phyloP scores from a whole-genome alignment of 2,888 invertebrate genomes.

The Drosophila nr. perissopoda region DNA sequence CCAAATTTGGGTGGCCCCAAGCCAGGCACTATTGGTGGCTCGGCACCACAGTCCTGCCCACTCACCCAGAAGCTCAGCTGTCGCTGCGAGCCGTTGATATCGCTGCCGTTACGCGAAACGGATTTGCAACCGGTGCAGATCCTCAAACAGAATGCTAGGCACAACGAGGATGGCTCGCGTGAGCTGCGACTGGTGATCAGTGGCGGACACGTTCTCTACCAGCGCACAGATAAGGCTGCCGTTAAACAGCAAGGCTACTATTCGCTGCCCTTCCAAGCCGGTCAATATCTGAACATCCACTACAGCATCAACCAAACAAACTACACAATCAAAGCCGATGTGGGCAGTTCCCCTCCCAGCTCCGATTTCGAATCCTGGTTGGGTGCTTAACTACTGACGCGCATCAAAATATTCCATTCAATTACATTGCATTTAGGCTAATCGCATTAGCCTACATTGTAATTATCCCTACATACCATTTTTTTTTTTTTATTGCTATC shows the following conservation, averaged over 20 bases:
- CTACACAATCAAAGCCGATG: conserved; percentile 80
- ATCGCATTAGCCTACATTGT: neutral
- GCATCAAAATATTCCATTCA: neutral
- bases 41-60: conserved; percentile 54
- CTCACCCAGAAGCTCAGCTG: conserved; percentile 69
- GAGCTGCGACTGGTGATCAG: conserved; percentile 71
- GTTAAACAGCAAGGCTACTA: conserved; percentile 58
- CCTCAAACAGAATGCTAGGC: conserved; percentile 61
- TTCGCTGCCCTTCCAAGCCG: conserved; percentile 58
- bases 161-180: conserved; percentile 67
- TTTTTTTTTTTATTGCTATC: neutral
- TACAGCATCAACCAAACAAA: conserved; percentile 70
- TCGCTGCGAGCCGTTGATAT: conserved; percentile 71
- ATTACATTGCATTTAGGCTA: neutral
- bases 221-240: conserved; percentile 50
- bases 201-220: conserved; percentile 72
- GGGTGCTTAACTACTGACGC: neutral
- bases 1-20: conserved; percentile 23
- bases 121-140: conserved; percentile 57
- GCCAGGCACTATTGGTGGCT: conserved; percentile 21
- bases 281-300: conserved; percentile 70
- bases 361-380: conserved; percentile 50
- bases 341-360: conserved; percentile 59
- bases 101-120: conserved; percentile 37
- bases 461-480: neutral